These are phyloP conservation scores for Tenthredo scrophulariae DNA, from an alignment of 2,888 invertebrate species.

Conservation along the genomic window DNA sequence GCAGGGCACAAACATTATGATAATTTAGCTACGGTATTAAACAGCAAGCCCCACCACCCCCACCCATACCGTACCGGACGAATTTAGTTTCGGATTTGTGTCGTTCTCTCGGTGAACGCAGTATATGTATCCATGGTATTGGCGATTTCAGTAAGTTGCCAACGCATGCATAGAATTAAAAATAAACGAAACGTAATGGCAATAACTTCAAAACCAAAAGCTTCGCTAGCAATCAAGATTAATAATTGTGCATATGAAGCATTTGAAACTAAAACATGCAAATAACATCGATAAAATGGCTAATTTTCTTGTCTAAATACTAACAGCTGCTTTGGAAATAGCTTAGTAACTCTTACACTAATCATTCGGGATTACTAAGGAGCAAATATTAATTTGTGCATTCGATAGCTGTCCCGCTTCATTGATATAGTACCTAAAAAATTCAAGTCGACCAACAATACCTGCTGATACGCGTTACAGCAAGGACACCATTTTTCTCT, in stretches of 20 bases:
- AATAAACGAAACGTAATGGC: background rate
- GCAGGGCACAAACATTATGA: no score
- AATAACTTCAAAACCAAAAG: background rate
- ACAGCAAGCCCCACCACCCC: no score
- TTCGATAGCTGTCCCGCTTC: background rate
- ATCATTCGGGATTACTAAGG: background rate
- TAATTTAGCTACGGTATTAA: no score
- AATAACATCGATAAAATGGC: background rate
- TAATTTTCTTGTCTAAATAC: background rate
- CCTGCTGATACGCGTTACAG: background rate
- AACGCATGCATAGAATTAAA: background rate
- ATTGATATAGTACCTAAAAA: background rate
- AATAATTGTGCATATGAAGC: conserved; percentile 25
- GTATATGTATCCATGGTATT: background rate
- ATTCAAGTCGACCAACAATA: background rate
- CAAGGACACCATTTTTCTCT: background rate
- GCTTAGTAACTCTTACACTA: background rate
- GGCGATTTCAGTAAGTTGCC: background rate
- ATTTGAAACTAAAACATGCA: conserved; percentile 29
- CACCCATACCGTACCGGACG: no score
- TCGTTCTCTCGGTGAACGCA: no score
- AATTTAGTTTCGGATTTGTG: no score
- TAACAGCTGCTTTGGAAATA: background rate
- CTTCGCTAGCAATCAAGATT: background rate
- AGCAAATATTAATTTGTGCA: background rate